Percentiles rank a stretch among this genome's conserved stretches.
Conservation (phyloP, 2,113 vertebrate genomes). For the Pongo pygmaeus region DNA sequence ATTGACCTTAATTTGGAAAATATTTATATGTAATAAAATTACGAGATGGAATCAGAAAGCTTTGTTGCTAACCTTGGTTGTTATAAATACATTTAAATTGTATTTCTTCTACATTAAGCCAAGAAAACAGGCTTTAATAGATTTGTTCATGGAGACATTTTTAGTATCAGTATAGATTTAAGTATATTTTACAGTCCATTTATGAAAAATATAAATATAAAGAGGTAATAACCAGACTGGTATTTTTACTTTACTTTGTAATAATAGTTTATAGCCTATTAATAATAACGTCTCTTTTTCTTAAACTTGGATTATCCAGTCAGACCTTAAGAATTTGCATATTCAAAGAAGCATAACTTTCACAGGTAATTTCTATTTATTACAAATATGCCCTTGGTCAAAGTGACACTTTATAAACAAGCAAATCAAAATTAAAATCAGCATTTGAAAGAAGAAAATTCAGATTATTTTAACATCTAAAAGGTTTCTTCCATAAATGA, state of each 20-base stretch:
- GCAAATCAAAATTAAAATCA: constrained; percentile 39
- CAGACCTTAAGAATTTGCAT: constrained; percentile 40
- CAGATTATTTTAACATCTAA: constrained; percentile 4
- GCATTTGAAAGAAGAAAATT: constrained; percentile 26
- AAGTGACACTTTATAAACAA: constrained; percentile 25
- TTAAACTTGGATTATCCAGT: constrained; percentile 34
- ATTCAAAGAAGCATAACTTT: constrained; percentile 28
- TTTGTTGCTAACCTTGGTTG: constrained; percentile 42
- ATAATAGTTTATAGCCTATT: not conserved
- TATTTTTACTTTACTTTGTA: constrained; percentile 26
- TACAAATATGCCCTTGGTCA: constrained; percentile 7
- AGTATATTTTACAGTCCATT: constrained; percentile 19
- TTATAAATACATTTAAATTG: constrained; percentile 43
- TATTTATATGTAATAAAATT: constrained; percentile 9
- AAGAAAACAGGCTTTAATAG: constrained; percentile 18
- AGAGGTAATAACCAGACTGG: not conserved
- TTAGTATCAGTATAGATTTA: constrained; percentile 46
- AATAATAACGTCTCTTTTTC: not conserved
- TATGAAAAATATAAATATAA: constrained; percentile 40
- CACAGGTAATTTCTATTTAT: constrained; percentile 32
- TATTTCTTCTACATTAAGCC: constrained; percentile 30
- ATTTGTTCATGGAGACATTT: constrained; percentile 37
- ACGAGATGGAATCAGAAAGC: not conserved
- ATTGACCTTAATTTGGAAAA: constrained; percentile 46
- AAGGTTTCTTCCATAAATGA: constrained; percentile 15